Evolutionary conservation across 1,140 invertebrate species (phyloP), one percentile per base, ranked within the genome.

Genomic region (Ganaspis sp.): DNA sequence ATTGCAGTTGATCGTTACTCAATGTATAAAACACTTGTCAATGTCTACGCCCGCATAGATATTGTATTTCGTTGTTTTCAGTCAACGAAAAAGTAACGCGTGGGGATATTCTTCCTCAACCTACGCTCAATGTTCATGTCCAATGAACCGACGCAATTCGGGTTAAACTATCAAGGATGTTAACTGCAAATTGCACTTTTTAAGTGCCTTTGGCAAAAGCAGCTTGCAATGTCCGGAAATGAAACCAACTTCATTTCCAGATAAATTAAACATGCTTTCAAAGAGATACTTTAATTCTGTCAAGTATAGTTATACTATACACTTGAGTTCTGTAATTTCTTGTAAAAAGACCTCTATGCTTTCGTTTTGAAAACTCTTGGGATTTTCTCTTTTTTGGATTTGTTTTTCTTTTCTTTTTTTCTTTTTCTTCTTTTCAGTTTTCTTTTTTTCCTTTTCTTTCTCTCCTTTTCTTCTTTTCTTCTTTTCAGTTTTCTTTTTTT

Each of bases 101-200:
- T 15, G 26, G 11, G 9, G 2, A 64, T 64, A 64, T 64, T 64
- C 23, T 64, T 64, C 23, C 12, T 23, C 54, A 58, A 58, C 54
- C 54, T 29, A 26, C 54, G 21, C 29, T 23, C 23, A 64, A 64
- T 64, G 23, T 29, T 64, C 54, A 64, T 29, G 54, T 64, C 12
- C 54, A 64, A 9, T 64, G 21, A 64, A 64, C 54, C 54, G 12
- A 64, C 54, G 54, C 54, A 29, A 11, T 64, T 29, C 54, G 26
- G 19, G 54, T 12, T 29, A 64, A 64, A 64, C 54, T 64, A 64
- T 64, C 54, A 64, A 29, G 23, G 12, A 64, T 29, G 23, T 64
- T 15, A 64, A 64, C 21, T 64, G 54, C 54, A 64, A 64, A 64
- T 64, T 64, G 54, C 58, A 64, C 58, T 34, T 64, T 64, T 64